These are phyloP conservation scores for Babyrousa celebensis DNA, from an alignment of 2,797 vertebrate species.

Conservation along the genomic window DNA sequence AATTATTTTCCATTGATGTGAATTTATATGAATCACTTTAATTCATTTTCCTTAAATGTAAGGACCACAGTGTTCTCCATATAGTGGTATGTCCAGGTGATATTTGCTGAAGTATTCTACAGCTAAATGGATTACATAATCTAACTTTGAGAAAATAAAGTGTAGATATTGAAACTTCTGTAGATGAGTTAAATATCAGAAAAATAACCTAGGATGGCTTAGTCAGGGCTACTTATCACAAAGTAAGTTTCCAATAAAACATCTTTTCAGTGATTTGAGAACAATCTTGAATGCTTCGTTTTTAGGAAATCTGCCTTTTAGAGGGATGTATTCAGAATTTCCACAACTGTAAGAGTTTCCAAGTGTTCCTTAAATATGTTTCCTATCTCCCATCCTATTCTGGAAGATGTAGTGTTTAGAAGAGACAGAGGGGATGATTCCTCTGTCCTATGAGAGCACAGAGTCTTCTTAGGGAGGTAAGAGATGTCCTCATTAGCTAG, in stretches of 20 bases:
- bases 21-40: neutral
- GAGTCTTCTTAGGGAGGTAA: neutral
- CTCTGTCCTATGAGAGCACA: neutral
- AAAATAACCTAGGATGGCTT: neutral
- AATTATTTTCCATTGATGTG: too few relatives aligned
- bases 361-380: neutral
- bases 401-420: neutral
- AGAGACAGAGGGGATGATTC: neutral
- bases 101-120: neutral
- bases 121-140: neutral
- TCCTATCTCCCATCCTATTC: neutral
- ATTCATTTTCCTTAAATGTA: neutral
- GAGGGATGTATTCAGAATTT: neutral
- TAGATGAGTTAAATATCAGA: neutral
- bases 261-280: constrained; percentile 21
- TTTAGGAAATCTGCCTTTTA: neutral
- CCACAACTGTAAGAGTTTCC: neutral
- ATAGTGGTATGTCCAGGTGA: neutral
- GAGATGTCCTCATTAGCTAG: neutral
- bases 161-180: neutral
- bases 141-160: neutral
- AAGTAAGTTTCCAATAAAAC: neutral
- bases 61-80: neutral
- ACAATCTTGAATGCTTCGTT: constrained; percentile 8
- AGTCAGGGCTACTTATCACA: neutral